Conservation (phyloP, 2,888 invertebrate genomes). For the Athrips mouffetella region DNA sequence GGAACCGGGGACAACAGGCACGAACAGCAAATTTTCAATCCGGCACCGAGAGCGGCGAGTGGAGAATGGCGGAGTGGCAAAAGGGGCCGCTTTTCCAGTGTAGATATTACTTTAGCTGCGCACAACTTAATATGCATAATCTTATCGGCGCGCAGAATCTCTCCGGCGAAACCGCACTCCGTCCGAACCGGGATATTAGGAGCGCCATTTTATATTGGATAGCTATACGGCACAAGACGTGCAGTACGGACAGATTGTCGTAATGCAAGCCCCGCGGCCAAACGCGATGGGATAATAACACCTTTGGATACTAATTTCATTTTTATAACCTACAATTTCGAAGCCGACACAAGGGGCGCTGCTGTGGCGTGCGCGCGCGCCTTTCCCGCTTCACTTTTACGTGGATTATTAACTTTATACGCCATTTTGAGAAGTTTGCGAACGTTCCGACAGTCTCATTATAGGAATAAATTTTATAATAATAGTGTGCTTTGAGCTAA, state of each 20-base stretch:
- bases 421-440: constrained; percentile 76
- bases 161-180: constrained; percentile 65
- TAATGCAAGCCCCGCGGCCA: constrained; percentile 77
- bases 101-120: constrained; percentile 73
- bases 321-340: constrained; percentile 79
- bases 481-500: constrained; percentile 66
- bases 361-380: constrained; percentile 73
- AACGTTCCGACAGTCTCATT: constrained; percentile 73
- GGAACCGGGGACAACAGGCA: constrained; percentile 51
- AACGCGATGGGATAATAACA: constrained; percentile 79
- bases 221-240: constrained; percentile 77
- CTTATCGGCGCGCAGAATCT: constrained; percentile 76
- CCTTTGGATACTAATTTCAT: constrained; percentile 78
- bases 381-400: constrained; percentile 65
- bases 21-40: constrained; percentile 63
- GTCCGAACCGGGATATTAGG: constrained; percentile 76
- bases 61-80: constrained; percentile 33
- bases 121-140: constrained; percentile 79
- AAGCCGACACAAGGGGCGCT: constrained; percentile 78
- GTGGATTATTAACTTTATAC: constrained; percentile 77
- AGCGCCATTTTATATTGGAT: constrained; percentile 79
- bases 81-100: constrained; percentile 67
- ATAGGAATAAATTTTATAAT: constrained; percentile 71
- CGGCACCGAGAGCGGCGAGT: constrained; percentile 29
- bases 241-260: constrained; percentile 79